These are phyloP conservation scores for Protonemura montana DNA, from an alignment of 2,888 invertebrate genomes.

Conservation along the genomic window DNA sequence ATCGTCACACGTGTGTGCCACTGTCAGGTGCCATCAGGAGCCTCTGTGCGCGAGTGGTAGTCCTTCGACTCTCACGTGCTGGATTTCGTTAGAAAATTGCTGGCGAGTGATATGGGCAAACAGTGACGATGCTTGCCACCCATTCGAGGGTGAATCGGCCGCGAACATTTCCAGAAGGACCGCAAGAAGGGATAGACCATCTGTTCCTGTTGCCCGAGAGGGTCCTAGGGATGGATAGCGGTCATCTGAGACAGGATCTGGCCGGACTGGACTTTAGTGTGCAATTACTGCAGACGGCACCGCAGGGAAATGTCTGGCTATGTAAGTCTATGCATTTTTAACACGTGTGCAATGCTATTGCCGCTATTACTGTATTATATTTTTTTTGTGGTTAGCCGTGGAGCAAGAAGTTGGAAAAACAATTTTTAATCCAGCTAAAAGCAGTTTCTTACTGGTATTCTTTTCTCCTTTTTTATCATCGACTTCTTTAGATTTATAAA, in stretches of 20 bases:
- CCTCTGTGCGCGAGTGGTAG: neutral
- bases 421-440: too few relatives aligned
- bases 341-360: neutral
- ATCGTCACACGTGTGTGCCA: neutral
- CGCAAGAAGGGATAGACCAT: slow-evolving; percentile 65
- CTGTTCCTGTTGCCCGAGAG: slow-evolving; percentile 64
- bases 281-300: slow-evolving; percentile 63
- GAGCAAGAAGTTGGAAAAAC: neutral
- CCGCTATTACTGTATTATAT: too few relatives aligned
- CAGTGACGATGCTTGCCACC: slow-evolving; percentile 44
- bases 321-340: slow-evolving; percentile 59
- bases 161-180: slow-evolving; percentile 54
- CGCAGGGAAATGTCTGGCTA: slow-evolving; percentile 67
- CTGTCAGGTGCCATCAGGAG: neutral
- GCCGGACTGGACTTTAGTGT: slow-evolving; percentile 64
- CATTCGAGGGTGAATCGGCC: slow-evolving; percentile 48
- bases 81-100: too few relatives aligned
- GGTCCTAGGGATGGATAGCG: slow-evolving; percentile 65
- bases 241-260: slow-evolving; percentile 63
- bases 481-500: neutral
- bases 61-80: too few relatives aligned
- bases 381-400: neutral
- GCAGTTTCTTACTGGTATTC: too few relatives aligned
- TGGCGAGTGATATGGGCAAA: slow-evolving; percentile 24
- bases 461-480: neutral